Evolutionary conservation across 2,113 vertebrate species (phyloP), one percentile per base, ranked within the genome.

Genomic region (Chrysochloris asiatica): DNA sequence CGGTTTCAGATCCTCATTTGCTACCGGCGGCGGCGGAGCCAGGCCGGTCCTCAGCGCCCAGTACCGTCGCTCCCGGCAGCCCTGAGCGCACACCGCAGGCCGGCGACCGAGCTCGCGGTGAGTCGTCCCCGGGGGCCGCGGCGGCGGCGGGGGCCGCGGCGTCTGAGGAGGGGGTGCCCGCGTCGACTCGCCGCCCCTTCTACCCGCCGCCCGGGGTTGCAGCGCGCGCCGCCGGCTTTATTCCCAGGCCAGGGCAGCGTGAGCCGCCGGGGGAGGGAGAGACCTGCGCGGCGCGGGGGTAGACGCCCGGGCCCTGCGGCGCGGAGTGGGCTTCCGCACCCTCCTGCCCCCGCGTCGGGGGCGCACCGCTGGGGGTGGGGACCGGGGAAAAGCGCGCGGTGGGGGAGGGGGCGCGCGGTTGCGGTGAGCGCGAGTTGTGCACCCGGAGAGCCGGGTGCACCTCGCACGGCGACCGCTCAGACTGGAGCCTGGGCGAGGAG

Each of bases 1-100:
- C 52, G 95, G 89, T 96, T 96, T 96, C 96, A 95, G 96, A 97
- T 97, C 96, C 95, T 95, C 95, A 96, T 97, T 96, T 84, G 96
- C 93, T 85, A 79, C 95, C 69, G 84, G 95, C 93, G 59, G 94
- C 93, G 69, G 94, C 50, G 87, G 83, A 79, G 92, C 92, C 95
- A 95, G 95, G 96, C 95, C 95, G 93, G 92, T 94, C 89, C 92
- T 45, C 94, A 80, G 95, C 95, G 91, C 95, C 93, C 93, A 92
- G 86, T 91, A 93, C 89, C 92, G 89, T 91, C 93, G 93, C 94
- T 86, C 91, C 91, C 87, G 56, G 91, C 95, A 95, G 92, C 90
- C 89, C 92, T 38, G 88, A 93, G 95, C 91, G 89, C 94, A 85
- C 95, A 80, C 90, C 88, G 90, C 95, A 92, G 95, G 93, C 96